Conservation (phyloP, 1,140 invertebrate species). For the Oscheius sp. region DNA sequence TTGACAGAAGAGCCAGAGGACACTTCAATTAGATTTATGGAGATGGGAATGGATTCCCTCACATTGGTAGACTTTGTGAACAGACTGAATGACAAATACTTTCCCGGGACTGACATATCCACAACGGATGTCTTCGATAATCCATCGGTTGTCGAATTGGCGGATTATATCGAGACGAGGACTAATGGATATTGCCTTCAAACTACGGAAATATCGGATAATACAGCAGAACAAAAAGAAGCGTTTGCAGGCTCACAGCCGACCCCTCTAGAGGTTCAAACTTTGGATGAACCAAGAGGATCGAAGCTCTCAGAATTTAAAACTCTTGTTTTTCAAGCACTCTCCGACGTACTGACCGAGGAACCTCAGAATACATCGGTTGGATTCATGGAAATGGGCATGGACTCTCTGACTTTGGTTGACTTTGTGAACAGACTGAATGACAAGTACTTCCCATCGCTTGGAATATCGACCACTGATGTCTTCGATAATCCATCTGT, state of each 20-base stretch:
- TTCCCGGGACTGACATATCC: neutral
- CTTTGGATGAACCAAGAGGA: too few relatives aligned
- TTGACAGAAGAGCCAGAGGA: neutral
- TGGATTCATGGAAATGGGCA: conserved; percentile 28
- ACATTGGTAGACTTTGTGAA: conserved; percentile 38
- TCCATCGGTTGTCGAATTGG: conserved; percentile 13
- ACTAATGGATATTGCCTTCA: too few relatives aligned
- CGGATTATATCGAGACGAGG: neutral
- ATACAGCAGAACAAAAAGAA: too few relatives aligned
- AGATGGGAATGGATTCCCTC: conserved; percentile 41
- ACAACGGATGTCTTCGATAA: conserved; percentile 24
- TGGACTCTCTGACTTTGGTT: conserved; percentile 38
- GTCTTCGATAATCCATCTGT: conserved; percentile 38
- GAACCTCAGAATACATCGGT: neutral
- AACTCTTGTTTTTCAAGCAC: neutral
- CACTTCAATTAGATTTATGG: neutral
- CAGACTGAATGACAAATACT: conserved; percentile 34
- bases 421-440: conserved; percentile 42
- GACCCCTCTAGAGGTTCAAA: too few relatives aligned
- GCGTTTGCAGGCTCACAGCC: too few relatives aligned
- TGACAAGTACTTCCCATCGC: conserved; percentile 15
- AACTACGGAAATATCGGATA: too few relatives aligned
- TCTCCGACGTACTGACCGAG: neutral
- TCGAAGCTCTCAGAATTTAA: too few relatives aligned
- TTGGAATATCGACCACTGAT: neutral